Base-by-base conservation (phyloP, 1,140 invertebrate genomes). In the Pseudobourletiella spinata region DNA sequence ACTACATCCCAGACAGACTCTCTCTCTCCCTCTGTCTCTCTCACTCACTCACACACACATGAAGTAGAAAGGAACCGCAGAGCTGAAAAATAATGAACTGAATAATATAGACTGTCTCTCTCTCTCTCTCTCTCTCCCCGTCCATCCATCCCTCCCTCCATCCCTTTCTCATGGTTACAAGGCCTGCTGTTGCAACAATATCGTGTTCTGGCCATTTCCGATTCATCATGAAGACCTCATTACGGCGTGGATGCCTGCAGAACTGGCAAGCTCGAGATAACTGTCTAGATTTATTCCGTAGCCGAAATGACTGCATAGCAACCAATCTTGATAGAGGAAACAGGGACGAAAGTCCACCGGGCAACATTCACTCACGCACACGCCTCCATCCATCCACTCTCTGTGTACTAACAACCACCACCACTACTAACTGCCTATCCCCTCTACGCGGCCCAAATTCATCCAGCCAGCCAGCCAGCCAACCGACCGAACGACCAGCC, bases 321-420 rank as follows among this genome's bases (percentile, higher is more conserved):
- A 46, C 44, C 6, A 46, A 46, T 14, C 4, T 20, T 18, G 24
- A 24, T 6, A 51, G 48, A 25, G 48, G 48, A 51, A 55, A 55
- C 52, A 32, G 32, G 52, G 32, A 39, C 52, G 52, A 55, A 55
- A 55, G 52, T 55, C 52, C 52, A 55, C 52, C 52, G 52, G 52
- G 52, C 52, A 51, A 51, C 24, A 51, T 51, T 51, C 48, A 55
- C 52, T 55, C 52, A 55, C 52, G 52, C 52, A 55, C 24, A 48
- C 32, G 52, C 52, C 52, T 39, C 22, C 32, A 32, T 55, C n/a
- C 32, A 39, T 39, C 50, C 52, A 51, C 28, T 51, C 22, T 26
- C 48, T n/a, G n/a, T n/a, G n/a, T n/a, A n/a, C n/a, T n/a, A n/a
- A n/a, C n/a, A n/a, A n/a, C n/a, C n/a, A n/a, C n/a, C n/a, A n/a